Percentiles rank a stretch among this genome's conserved stretches.
Evolutionary conservation across 2,888 invertebrate species (phyloP).

Genomic region (Drosophila nr. perissopoda): DNA sequence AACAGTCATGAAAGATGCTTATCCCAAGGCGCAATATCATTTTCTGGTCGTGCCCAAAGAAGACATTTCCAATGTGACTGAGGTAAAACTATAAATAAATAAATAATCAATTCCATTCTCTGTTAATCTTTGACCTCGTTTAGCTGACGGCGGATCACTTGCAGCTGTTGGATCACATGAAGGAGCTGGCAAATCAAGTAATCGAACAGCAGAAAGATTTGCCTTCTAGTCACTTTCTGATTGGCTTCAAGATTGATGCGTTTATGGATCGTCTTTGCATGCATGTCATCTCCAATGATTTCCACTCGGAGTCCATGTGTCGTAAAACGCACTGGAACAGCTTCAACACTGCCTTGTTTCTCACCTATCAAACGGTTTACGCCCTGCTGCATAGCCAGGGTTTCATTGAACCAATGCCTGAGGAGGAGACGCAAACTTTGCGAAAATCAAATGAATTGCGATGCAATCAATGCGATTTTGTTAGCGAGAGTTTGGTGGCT

Average conservation of each 20-base stretch:
- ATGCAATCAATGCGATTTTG: conserved; percentile 60
- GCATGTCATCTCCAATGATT: conserved; percentile 67
- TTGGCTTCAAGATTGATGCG: conserved; percentile 57
- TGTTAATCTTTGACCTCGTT: background rate
- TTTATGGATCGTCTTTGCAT: conserved; percentile 46
- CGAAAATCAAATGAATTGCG: background rate
- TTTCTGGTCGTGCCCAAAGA: conserved; percentile 56
- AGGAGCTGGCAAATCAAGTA: conserved; percentile 55
- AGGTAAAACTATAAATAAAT: conserved; percentile 28
- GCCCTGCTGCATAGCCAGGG: conserved; percentile 41
- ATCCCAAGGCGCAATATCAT: conserved; percentile 62
- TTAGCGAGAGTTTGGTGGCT: conserved; percentile 7
- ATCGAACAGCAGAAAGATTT: conserved; percentile 45
- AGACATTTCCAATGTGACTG: conserved; percentile 32
- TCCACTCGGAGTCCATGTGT: conserved; percentile 43
- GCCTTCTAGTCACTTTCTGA: conserved; percentile 40
- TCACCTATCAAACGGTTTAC: conserved; percentile 45
- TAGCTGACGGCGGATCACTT: conserved; percentile 58
- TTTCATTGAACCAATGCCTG: conserved; percentile 37
- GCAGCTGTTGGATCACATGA: conserved; percentile 61
- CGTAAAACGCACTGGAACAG: conserved; percentile 57
- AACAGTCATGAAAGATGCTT: conserved; percentile 45
- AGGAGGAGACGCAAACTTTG: conserved; percentile 21
- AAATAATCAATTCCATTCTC: rapidly evolving
- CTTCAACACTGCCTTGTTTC: conserved; percentile 60